These are phyloP conservation scores for Nycticryphes semicollaris DNA, from an alignment of 2,113 vertebrate species.

Conservation along the genomic window DNA sequence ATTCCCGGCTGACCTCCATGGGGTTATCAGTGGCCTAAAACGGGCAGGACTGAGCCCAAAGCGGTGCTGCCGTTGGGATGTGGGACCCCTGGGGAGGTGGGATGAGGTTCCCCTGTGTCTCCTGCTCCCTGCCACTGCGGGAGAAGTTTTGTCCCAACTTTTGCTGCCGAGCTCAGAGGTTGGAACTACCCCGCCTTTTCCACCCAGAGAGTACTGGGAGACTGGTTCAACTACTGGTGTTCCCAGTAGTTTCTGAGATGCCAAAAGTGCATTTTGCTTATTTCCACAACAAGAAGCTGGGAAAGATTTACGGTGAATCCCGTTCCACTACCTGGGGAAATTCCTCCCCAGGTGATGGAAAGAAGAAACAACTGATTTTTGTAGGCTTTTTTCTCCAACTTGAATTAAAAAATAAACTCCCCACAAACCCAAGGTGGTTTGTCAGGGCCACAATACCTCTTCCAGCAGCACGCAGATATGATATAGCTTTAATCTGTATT, in stretches of 20 bases:
- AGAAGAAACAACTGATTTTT: not conserved
- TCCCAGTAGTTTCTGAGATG: slow-evolving; percentile 26
- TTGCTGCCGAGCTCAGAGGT: not conserved
- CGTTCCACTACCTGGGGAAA: slow-evolving; percentile 26
- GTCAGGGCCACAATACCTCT: not conserved
- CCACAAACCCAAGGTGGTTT: not conserved
- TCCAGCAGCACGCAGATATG: not conserved
- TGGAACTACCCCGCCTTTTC: not conserved
- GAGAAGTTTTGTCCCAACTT: slow-evolving; percentile 32
- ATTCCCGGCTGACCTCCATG: not conserved
- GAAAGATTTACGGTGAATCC: slow-evolving; percentile 39
- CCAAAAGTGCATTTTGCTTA: slow-evolving; percentile 33
- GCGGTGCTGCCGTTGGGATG: rapidly evolving
- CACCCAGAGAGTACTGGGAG: not conserved
- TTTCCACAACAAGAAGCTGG: slow-evolving; percentile 49
- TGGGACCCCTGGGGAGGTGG: rapidly evolving
- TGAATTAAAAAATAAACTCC: not conserved
- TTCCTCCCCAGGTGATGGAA: slow-evolving; percentile 50
- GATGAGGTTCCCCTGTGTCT: not conserved
- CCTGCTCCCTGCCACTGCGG: not conserved
- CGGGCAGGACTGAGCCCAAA: not conserved
- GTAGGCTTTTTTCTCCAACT: not conserved
- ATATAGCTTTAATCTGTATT: slow-evolving; percentile 51
- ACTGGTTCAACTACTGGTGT: not conserved
- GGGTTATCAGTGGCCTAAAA: not conserved